These are phyloP conservation scores for Calameuta pallipes DNA, from an alignment of 2,888 invertebrate genomes.

Conservation along the genomic window DNA sequence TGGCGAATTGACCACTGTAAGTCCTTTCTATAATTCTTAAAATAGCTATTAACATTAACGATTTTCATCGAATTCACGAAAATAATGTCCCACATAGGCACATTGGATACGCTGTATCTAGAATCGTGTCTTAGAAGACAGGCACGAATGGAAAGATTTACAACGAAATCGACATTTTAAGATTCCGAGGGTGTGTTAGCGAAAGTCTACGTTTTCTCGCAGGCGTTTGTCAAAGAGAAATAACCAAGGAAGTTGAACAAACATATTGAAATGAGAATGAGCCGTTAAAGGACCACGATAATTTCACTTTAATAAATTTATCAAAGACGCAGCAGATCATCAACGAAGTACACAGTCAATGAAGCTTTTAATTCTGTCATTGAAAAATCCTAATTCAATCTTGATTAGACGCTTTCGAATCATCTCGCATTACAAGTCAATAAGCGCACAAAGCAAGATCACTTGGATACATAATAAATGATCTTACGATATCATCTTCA, in stretches of 20 bases:
- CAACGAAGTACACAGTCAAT: neutral
- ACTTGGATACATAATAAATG: neutral
- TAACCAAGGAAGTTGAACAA: constrained; percentile 26
- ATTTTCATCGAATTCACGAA: neutral
- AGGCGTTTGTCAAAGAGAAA: constrained; percentile 42
- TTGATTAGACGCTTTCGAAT: neutral
- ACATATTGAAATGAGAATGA: constrained; percentile 29
- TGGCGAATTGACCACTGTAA: neutral
- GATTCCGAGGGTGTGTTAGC: constrained; percentile 40
- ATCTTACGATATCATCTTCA: neutral
- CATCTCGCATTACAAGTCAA: neutral
- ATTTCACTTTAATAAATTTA: neutral
- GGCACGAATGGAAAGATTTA: neutral
- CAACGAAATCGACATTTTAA: constrained; percentile 23
- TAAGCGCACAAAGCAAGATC: neutral
- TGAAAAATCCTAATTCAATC: neutral
- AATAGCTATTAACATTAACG: neutral
- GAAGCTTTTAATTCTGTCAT: neutral
- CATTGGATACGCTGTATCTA: neutral
- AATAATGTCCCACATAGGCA: neutral
- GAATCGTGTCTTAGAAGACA: neutral
- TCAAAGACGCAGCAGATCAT: neutral
- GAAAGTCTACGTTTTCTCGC: constrained; percentile 44
- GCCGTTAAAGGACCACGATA: neutral
- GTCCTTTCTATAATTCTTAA: neutral